Evolutionary conservation across 2,113 vertebrate genomes (phyloP).

Genomic region (Hydropotes inermis): DNA sequence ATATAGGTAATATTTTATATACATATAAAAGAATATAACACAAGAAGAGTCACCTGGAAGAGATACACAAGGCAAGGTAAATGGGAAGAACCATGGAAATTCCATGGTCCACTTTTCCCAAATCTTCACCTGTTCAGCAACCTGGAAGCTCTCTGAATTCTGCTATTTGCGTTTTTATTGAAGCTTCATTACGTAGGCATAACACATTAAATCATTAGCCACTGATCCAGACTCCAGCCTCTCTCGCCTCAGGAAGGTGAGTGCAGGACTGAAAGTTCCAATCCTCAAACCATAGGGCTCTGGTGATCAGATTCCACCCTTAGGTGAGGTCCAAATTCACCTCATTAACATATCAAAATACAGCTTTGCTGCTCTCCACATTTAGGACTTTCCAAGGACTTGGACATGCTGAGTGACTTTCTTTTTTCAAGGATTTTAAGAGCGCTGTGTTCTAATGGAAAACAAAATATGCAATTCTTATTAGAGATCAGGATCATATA

Average conservation of each 20-base stretch:
- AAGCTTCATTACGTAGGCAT: background rate
- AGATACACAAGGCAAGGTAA: background rate
- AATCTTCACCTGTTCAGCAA: background rate
- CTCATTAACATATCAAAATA: background rate
- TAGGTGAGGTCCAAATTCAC: background rate
- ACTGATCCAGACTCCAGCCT: background rate
- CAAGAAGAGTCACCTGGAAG: background rate
- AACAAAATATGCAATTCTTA: background rate
- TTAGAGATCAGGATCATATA: background rate
- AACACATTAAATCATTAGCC: background rate
- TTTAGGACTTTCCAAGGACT: background rate
- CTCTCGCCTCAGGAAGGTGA: too few relatives aligned
- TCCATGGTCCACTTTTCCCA: background rate
- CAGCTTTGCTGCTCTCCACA: background rate
- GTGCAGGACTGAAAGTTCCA: background rate
- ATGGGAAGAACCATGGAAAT: background rate
- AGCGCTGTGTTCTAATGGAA: background rate
- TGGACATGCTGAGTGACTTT: background rate
- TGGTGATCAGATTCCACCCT: background rate
- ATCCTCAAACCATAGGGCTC: background rate
- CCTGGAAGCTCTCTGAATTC: background rate
- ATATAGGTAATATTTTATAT: background rate
- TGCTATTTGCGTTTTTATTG: background rate
- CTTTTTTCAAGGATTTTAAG: background rate
- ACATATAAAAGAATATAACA: background rate